Evolutionary conservation across 2,888 invertebrate species (phyloP), one percentile per base, ranked within the genome.

Genomic region (Scelioninae gen. 2): DNA sequence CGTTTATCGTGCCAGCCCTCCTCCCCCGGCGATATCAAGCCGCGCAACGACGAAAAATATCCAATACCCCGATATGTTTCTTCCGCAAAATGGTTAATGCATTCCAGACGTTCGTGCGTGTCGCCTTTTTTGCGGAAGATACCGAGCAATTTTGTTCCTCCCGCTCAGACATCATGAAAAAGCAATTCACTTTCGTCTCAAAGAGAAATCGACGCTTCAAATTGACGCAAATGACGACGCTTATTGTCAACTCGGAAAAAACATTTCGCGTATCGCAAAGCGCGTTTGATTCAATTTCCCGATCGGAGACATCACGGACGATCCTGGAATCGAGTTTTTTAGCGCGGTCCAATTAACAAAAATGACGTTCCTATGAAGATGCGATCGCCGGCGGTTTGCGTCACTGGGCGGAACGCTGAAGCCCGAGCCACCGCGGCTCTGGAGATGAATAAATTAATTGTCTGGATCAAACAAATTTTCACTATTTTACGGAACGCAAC

Each of bases 1-100:
- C 70, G 69, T 74, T 74, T 74, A 74, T 74, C 74, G 69, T 68
- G 7, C n/a, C 13, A 39, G 43, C 39, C 33, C 52, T 73, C 46
- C 64, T 46, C 31, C 16, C 18, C 41, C 22, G 45, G 10, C 52
- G 73, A 63, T 68, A 73, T 73, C 61, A 67, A 61, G 61, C 48
- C 35, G 50, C 55, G 46, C 46, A 55, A 11, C 68, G 58, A 57
- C 52, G 63, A 39, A 73, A 73, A 63, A 68, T 63, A 63, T 63
- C 68, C 68, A 63, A 73, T 68, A 68, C 58, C 19, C 57, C 68
- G 72, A 71, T 58, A 73, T 50, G 73, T 68, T 73, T 68, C 73
- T 68, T 68, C 58, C 63, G 57, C n/a, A 16, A 55, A 61, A 72
- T 67, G 48, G 67, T 67, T 72, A 72, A 72, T 72, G 72, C 65